These are phyloP conservation scores for Turritopsis rubra DNA, from an alignment of 30 jellyfish, hydroid and myxozoan species.

Conservation along the genomic window DNA sequence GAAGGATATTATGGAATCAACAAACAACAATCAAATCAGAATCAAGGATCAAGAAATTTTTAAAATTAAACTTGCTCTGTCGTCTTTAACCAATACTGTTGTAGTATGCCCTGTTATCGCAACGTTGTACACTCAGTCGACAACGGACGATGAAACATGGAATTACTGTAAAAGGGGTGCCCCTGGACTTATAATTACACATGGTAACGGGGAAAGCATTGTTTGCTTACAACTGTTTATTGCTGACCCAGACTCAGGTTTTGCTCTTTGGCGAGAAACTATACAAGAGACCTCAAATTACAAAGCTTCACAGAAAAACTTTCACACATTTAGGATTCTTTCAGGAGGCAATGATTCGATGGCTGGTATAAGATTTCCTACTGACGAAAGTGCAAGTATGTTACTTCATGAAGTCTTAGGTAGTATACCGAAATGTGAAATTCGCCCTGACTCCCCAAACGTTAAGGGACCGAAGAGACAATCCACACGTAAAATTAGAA, in stretches of 20 bases:
- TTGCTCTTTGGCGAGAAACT: constrained; percentile 85
- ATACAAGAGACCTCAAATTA: constrained; percentile 52
- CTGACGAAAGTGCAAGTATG: constrained; percentile 60
- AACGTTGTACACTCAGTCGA: constrained; percentile 60
- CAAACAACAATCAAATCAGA: constrained; percentile 9
- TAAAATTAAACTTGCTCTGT: constrained; percentile 71
- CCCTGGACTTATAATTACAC: constrained; percentile 68
- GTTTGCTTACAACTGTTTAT: constrained; percentile 51
- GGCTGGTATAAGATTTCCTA: constrained; percentile 85
- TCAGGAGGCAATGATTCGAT: constrained; percentile 55
- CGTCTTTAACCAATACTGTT: constrained; percentile 76
- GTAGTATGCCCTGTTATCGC: constrained; percentile 81
- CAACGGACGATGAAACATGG: constrained; percentile 82
- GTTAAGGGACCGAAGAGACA: constrained; percentile 16
- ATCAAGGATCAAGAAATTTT: constrained; percentile 66
- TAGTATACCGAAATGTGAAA: constrained; percentile 49
- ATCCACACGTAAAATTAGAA: constrained; percentile 37
- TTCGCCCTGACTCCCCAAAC: neutral
- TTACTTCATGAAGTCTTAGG: constrained; percentile 68
- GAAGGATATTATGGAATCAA: constrained; percentile 11
- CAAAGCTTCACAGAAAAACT: constrained; percentile 63
- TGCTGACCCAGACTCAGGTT: constrained; percentile 80
- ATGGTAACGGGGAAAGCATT: constrained; percentile 25
- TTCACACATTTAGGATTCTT: constrained; percentile 57
- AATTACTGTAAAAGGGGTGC: constrained; percentile 64